Percentiles rank a stretch among this genome's conserved stretches.
phyloP scores from a whole-genome alignment of 2,797 vertebrate species.

The Scarus forsteni region DNA sequence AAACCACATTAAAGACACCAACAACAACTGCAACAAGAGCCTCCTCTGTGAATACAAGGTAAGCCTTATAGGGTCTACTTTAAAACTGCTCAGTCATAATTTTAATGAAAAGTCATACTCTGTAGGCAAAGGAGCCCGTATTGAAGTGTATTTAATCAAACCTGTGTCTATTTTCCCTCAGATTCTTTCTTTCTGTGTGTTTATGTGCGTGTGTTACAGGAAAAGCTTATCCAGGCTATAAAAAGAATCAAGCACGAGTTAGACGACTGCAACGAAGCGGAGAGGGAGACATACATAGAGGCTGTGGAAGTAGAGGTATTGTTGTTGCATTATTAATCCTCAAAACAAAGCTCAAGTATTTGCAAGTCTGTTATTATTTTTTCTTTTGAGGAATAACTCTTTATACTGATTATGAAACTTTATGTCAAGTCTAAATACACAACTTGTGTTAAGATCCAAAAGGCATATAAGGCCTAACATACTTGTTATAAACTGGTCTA shows the following conservation, averaged over 20 bases:
- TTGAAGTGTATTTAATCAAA: constrained; percentile 12
- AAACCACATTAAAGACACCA: constrained; percentile 78
- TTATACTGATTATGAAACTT: too few relatives aligned
- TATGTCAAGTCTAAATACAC: too few relatives aligned
- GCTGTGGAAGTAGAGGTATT: constrained; percentile 80
- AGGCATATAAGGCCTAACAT: too few relatives aligned
- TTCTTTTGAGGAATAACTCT: too few relatives aligned
- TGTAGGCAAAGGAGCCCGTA: neutral
- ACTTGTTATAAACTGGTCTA: too few relatives aligned
- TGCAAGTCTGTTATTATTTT: too few relatives aligned
- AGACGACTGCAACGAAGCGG: constrained; percentile 81
- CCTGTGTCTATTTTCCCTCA: constrained; percentile 5
- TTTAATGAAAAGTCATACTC: neutral
- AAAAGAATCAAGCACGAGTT: constrained; percentile 86
- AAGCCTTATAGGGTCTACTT: constrained; percentile 55
- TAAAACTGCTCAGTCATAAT: constrained; percentile 15
- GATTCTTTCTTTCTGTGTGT: constrained; percentile 26
- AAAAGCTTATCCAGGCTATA: constrained; percentile 84
- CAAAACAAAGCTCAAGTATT: too few relatives aligned
- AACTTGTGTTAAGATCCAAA: too few relatives aligned
- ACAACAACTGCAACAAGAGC: constrained; percentile 79
- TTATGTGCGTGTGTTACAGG: constrained; percentile 66
- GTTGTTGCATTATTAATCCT: constrained; percentile 40
- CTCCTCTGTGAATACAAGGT: constrained; percentile 81
- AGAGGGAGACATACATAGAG: constrained; percentile 75